Evolutionary conservation across 2,888 invertebrate species (phyloP).

Genomic region (Rotaria macrura): DNA sequence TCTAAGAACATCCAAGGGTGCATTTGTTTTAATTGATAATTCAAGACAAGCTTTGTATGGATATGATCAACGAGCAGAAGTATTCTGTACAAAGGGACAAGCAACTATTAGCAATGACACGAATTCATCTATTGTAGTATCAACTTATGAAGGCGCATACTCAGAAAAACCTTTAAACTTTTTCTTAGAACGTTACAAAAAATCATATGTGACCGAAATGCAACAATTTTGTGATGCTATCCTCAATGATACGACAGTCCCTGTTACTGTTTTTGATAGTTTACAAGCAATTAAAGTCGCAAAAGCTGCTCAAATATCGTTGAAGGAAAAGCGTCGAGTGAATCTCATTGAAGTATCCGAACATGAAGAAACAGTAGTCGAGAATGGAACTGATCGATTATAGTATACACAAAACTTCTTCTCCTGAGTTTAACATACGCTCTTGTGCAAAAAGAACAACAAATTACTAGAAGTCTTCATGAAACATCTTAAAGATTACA

Average conservation of each 20-base stretch:
- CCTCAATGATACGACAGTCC: neutral
- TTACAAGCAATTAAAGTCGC: neutral
- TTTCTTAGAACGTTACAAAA: neutral
- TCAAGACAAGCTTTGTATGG: conserved; percentile 59
- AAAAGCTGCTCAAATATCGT: neutral
- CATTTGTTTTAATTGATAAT: conserved; percentile 58
- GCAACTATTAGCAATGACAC: neutral
- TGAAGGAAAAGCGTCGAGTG: neutral
- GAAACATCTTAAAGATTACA: no score
- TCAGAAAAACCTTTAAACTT: neutral
- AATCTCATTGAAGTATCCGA: neutral
- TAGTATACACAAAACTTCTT: no score
- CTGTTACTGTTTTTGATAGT: neutral
- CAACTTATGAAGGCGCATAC: neutral
- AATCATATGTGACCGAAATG: neutral
- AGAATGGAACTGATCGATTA: no score
- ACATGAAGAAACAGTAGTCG: no score
- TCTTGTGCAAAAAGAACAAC: no score
- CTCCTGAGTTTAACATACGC: no score
- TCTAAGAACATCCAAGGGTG: conserved; percentile 59
- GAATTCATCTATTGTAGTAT: neutral
- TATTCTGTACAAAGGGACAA: conserved; percentile 35
- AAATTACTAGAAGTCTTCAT: no score
- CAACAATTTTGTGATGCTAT: neutral
- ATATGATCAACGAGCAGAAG: conserved; percentile 62